Evolutionary conservation across 2,113 vertebrate genomes (phyloP), one percentile per base, ranked within the genome.

Genomic region (Heterotilapia buettikoferi): DNA sequence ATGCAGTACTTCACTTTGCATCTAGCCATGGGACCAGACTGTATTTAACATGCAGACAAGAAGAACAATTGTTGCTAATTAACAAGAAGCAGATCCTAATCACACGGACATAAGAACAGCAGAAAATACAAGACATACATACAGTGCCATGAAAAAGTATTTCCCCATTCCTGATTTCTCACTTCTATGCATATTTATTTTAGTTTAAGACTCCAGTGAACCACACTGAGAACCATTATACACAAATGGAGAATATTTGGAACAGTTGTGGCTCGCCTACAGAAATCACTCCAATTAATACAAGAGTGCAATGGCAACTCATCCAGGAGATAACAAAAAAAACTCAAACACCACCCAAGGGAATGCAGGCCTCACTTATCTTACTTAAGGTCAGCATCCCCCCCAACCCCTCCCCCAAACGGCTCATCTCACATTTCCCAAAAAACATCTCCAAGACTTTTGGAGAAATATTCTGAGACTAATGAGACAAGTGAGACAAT

Each of bases 61-160:
- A 63, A 63, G 59, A 7, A 63, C 59, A 11, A 63, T 63, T 63
- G 3, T 36, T 63, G 59, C 29, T 63, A 36, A 63, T 63, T 63
- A 63, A 63, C 31, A 63, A 88, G 84, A 45, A 82, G 80, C 57
- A 59, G 21, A 78, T 82, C 21, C 36, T 26, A 26, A 86, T 71
- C 21, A 26, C 73, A 89, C 68, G 66, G 38, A 86, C 80, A 91
- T 66, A 78, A 84, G 40, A 90, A 80, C 73, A 89, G 59, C 29
- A 40, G 53, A 9, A 12, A 26, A 73, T 87, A 87, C 29, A 86
- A 86, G 45, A 54, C 52, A 79, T 68, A 10, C n/a, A 88, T 84
- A 45, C 18, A 68, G 11, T 68, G 36, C 19, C 36, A 21, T 40
- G 1, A 68, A 68, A 68, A 68, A 13, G 63, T 68, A 68, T 68